Evolutionary conservation across 2,888 invertebrate genomes (phyloP).

Genomic region (Eulithis testata): DNA sequence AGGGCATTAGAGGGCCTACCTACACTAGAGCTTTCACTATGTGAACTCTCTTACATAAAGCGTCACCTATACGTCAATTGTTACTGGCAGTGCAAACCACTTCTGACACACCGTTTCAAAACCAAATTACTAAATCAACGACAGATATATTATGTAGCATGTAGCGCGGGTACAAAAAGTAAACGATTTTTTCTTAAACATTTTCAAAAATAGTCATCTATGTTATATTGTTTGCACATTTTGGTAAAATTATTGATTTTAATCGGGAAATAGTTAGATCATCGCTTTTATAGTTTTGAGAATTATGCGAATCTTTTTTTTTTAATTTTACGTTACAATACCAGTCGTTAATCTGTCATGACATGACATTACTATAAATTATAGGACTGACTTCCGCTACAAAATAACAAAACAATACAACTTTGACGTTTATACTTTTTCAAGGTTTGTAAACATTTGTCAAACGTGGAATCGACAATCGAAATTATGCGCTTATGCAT

Average conservation of each 20-base stretch:
- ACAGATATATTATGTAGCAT: slow-evolving; percentile 77
- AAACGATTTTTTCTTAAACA: slow-evolving; percentile 49
- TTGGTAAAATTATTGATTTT: slow-evolving; percentile 19
- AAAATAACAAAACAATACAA: slow-evolving; percentile 14
- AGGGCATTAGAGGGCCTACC: slow-evolving; percentile 41
- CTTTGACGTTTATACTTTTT: background rate
- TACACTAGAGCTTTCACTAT: slow-evolving; percentile 69
- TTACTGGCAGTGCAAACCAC: slow-evolving; percentile 77
- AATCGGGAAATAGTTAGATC: slow-evolving; percentile 40
- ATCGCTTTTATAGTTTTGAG: slow-evolving; percentile 42
- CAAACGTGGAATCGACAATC: too few species aligned
- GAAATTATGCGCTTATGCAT: too few species aligned
- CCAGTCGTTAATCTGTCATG: slow-evolving; percentile 60
- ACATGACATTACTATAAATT: slow-evolving; percentile 50
- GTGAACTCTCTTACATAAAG: slow-evolving; percentile 65
- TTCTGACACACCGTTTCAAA: slow-evolving; percentile 57
- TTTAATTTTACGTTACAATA: slow-evolving; percentile 51
- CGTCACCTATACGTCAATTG: slow-evolving; percentile 63
- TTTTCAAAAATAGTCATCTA: slow-evolving; percentile 46
- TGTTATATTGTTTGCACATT: slow-evolving; percentile 14
- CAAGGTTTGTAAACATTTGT: too few species aligned
- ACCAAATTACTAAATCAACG: slow-evolving; percentile 40
- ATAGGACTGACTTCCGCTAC: slow-evolving; percentile 36
- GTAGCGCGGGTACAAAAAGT: slow-evolving; percentile 61
- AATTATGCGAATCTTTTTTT: slow-evolving; percentile 42